Conservation (phyloP, 1,140 invertebrate genomes). For the Octopus bimaculoides region DNA sequence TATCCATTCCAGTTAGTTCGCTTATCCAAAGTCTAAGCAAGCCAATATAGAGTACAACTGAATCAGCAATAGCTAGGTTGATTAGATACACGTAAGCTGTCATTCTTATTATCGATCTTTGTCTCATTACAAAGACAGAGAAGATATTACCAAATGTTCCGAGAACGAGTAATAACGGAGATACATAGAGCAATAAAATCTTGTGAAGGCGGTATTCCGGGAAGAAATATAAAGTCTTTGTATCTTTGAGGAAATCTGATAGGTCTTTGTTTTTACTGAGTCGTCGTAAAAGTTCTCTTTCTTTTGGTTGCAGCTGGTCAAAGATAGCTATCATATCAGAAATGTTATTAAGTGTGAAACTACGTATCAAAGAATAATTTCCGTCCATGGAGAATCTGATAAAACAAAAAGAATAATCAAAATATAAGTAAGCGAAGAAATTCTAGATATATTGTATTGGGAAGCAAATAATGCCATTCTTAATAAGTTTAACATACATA, state of each 20-base stretch:
- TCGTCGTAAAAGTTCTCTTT: constrained; percentile 7
- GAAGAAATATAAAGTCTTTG: constrained; percentile 25
- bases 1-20: constrained; percentile 35
- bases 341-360: neutral
- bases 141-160: constrained; percentile 52
- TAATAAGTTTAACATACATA: too few species aligned
- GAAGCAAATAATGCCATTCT: too few species aligned
- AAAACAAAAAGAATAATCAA: too few species aligned
- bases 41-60: constrained; percentile 45
- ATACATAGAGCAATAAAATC: constrained; percentile 37
- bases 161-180: constrained; percentile 43
- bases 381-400: too few species aligned
- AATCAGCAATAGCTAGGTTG: constrained; percentile 46
- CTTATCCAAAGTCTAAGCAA: constrained; percentile 48
- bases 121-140: constrained; percentile 41
- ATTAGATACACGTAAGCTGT: constrained; percentile 49
- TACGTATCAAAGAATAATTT: too few species aligned
- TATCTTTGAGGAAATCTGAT: neutral
- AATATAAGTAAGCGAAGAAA: too few species aligned
- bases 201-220: constrained; percentile 37
- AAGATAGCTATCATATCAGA: constrained; percentile 16
- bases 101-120: constrained; percentile 27
- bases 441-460: too few species aligned
- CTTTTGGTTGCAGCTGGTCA: constrained; percentile 15
- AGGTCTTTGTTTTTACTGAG: constrained; percentile 17